These are phyloP conservation scores for Stichodactyla helianthus DNA, from an alignment of 64 coral and sea anemone species.

Conservation along the genomic window DNA sequence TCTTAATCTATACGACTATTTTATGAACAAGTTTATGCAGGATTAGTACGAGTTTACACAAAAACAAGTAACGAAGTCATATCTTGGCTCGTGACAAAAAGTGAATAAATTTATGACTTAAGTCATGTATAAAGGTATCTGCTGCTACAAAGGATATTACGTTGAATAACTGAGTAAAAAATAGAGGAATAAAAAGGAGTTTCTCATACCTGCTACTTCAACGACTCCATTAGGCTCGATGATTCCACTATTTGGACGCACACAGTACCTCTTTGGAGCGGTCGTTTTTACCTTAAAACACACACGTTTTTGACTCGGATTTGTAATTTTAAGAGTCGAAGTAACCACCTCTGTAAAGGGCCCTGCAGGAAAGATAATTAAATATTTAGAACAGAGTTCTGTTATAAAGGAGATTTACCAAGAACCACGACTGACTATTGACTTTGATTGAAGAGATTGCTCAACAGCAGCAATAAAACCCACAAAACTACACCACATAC, in stretches of 20 bases:
- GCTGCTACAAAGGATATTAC: no score
- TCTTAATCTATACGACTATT: no score
- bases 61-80: no score
- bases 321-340: slow-evolving; percentile 81
- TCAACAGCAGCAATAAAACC: not conserved
- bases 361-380: slow-evolving; percentile 42
- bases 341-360: slow-evolving; percentile 92
- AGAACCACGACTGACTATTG: not conserved
- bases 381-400: slow-evolving; percentile 16
- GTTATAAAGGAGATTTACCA: not conserved
- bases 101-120: no score
- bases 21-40: no score
- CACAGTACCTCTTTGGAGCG: slow-evolving; percentile 92
- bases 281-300: slow-evolving; percentile 99
- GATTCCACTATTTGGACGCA: slow-evolving; percentile 92
- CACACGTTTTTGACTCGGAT: slow-evolving; percentile 83
- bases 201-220: slow-evolving; percentile 82
- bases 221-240: slow-evolving; percentile 69
- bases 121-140: no score
- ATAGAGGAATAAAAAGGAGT: not conserved
- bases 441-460: not conserved
- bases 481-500: slow-evolving; percentile 33
- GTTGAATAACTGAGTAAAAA: not conserved
- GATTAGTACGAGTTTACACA: no score
- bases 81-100: no score